Evolutionary conservation across 2,797 vertebrate genomes (phyloP), one percentile per base, ranked within the genome.

Genomic region (Takifugu ocellatus): DNA sequence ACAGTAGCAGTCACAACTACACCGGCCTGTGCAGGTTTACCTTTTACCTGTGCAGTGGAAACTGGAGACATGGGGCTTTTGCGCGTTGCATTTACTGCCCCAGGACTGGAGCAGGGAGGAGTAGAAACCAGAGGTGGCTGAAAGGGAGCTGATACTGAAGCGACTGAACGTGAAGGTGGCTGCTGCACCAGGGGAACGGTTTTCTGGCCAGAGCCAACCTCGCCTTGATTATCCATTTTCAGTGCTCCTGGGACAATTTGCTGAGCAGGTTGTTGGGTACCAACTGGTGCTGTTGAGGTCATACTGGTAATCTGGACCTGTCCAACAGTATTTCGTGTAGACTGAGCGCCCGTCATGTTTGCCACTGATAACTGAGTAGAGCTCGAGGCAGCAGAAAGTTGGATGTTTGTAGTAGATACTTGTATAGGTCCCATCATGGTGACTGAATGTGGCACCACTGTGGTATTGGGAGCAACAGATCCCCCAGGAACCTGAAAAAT

Each of bases 401-500:
- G 95, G 64, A 97, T 94, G 71, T 93, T 98, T 77, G 94, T 88
- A 46, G 93, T 90, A 17, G 95, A 91, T 70, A 98, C 89, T 74
- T 97, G 94, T 63, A 97, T 89, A 55, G 96, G 90, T 50, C 94
- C 94, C 66, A 98, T 92, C 68, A 97, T 93, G 0, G 95, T 92
- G 0, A 98, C 93, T 0, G 95, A 90, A 77, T 95, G 94, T 61
- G 96, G 89, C 74, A 95, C 93, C 27, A 94, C 84, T 58, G 90
- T 92, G 5, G 92, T 90, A 82, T 77, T 96, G n/a, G 94, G 91
- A 48, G 94, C 87, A 64, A 94, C 90, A 0, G 94, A 88, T 25
- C 93, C 76, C 81, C 91, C 72, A 25, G 96, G 93, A 48, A 95
- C 94, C 78, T 99, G 96, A 77, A 98, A 95, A 82, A 97, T 94